Percentiles rank a stretch among this genome's conserved stretches.
These are phyloP conservation scores for Peromyscus attwateri DNA, from an alignment of 2,797 vertebrate genomes.

Conservation along the genomic window DNA sequence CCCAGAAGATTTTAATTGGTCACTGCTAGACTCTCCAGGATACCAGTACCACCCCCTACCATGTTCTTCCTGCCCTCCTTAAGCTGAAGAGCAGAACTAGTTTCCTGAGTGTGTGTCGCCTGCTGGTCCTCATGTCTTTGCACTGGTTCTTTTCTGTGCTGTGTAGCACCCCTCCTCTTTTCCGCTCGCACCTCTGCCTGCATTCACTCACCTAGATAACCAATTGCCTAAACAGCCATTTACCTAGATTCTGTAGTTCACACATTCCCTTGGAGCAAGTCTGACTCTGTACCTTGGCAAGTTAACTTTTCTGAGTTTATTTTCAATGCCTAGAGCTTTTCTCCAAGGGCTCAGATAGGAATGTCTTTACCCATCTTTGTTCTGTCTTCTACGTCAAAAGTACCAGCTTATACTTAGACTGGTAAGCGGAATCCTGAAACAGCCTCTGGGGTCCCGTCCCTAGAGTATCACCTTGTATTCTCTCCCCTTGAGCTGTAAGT, in stretches of 20 bases:
- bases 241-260: neutral
- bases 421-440: neutral
- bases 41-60: neutral
- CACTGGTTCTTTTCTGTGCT: neutral
- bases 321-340: neutral
- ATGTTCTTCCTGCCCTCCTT: neutral
- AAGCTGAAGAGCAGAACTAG: neutral
- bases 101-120: neutral
- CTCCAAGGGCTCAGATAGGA: neutral
- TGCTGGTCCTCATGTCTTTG: neutral
- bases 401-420: neutral
- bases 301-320: constrained; percentile 45
- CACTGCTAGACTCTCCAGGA: neutral
- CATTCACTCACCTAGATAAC: neutral
- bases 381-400: neutral
- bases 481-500: neutral
- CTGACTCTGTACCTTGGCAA: neutral
- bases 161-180: neutral
- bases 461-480: neutral
- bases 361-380: constrained; percentile 34
- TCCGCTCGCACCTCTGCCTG: neutral
- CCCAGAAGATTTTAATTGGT: neutral
- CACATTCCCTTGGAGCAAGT: neutral
- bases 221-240: neutral
- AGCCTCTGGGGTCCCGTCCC: neutral